Evolutionary conservation across 2,888 invertebrate genomes (phyloP).

Genomic region (Phragmatobia fuliginosa): DNA sequence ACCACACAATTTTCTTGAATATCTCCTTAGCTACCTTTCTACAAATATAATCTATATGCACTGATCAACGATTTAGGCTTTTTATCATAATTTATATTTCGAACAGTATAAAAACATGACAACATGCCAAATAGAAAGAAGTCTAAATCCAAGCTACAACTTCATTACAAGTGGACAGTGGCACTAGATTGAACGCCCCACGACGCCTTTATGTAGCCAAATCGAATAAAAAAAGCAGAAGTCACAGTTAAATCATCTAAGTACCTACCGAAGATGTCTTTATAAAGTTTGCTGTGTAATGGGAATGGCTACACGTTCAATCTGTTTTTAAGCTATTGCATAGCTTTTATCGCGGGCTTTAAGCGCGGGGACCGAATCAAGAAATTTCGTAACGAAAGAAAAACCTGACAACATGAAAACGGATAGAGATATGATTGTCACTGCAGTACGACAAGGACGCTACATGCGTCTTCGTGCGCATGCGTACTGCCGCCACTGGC

Average conservation of each 20-base stretch:
- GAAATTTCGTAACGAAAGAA: too few species aligned
- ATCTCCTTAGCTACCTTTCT: constrained; percentile 23
- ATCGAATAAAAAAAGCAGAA: constrained; percentile 59
- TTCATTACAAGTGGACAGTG: constrained; percentile 63
- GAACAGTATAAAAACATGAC: constrained; percentile 69
- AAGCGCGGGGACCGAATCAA: too few species aligned
- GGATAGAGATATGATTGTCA: too few species aligned
- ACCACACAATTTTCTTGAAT: too few species aligned
- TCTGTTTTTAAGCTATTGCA: too few species aligned
- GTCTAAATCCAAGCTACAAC: constrained; percentile 60
- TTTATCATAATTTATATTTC: constrained; percentile 75
- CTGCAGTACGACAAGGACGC: too few species aligned
- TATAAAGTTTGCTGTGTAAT: constrained; percentile 41
- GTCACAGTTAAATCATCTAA: constrained; percentile 51
- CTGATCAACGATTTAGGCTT: constrained; percentile 53
- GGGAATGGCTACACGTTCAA: not conserved
- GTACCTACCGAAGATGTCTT: constrained; percentile 59
- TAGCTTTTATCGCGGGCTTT: too few species aligned
- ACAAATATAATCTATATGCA: constrained; percentile 56
- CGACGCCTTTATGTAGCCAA: constrained; percentile 63
- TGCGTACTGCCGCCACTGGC: too few species aligned
- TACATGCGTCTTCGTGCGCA: too few species aligned
- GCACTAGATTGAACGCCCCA: constrained; percentile 60
- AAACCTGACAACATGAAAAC: too few species aligned
- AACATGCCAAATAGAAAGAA: constrained; percentile 42